Conservation (phyloP, 2,113 vertebrate genomes). For the Notechis scutatus region DNA sequence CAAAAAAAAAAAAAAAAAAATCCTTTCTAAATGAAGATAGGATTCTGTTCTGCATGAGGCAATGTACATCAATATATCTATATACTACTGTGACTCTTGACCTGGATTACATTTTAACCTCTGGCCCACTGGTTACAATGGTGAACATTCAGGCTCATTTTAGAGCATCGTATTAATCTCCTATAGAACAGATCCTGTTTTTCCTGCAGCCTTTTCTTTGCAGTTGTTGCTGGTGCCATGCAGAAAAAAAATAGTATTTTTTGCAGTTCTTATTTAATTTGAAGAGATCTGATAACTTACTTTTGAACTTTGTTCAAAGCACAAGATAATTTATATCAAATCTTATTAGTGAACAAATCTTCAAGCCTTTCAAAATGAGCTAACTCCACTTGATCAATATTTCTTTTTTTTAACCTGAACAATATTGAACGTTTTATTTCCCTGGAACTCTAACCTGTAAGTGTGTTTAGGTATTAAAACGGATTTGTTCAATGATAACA, state of each 20-base stretch:
- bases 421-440: conserved; percentile 1
- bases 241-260: not conserved
- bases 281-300: not conserved
- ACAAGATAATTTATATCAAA: not conserved
- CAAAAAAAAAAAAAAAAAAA: too few species aligned
- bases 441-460: not conserved
- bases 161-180: not conserved
- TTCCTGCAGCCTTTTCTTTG: not conserved
- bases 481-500: rapidly evolving
- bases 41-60: not conserved
- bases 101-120: not conserved
- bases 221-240: not conserved
- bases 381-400: not conserved
- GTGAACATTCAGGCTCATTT: not conserved
- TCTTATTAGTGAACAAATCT: not conserved
- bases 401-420: conserved; percentile 1
- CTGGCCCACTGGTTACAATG: not conserved
- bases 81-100: not conserved
- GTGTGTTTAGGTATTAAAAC: too few species aligned
- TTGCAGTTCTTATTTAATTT: not conserved
- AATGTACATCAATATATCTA: not conserved
- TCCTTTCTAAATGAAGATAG: not conserved
- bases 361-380: not conserved
- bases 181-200: not conserved
- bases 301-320: not conserved